Evolutionary conservation across 2,797 vertebrate genomes (phyloP).

Genomic region (Lepilemur ruficaudatus): DNA sequence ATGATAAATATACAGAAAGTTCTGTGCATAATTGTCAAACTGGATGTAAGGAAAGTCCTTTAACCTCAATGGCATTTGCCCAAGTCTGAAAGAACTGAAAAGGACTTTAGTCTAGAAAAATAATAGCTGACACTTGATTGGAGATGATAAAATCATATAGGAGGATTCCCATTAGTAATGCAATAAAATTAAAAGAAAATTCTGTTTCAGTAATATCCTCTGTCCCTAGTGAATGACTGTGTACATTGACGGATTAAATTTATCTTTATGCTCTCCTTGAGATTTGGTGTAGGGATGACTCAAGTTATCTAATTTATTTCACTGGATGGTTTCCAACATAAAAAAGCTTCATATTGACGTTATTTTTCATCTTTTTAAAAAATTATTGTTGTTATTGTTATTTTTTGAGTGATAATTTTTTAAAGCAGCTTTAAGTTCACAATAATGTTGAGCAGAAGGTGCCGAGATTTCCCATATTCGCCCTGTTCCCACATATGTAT

Average conservation of each 20-base stretch:
- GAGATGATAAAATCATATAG: not conserved
- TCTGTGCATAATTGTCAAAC: not conserved
- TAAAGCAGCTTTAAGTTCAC: not conserved
- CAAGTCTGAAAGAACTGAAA: not conserved
- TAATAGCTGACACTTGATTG: conserved; percentile 30
- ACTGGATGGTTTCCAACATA: not conserved
- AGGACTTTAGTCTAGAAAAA: conserved; percentile 24
- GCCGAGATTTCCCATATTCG: not conserved
- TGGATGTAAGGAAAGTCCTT: conserved; percentile 16
- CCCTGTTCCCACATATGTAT: not conserved
- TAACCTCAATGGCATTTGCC: not conserved
- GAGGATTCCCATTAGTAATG: not conserved
- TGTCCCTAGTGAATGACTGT: not conserved
- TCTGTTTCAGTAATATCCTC: conserved; percentile 3
- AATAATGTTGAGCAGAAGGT: not conserved
- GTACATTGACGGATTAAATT: not conserved
- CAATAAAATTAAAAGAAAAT: not conserved
- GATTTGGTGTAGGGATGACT: not conserved
- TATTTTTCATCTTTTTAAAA: not conserved
- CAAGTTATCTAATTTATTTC: conserved; percentile 20
- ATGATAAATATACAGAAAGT: not conserved
- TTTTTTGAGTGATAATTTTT: not conserved
- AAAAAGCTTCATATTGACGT: not conserved
- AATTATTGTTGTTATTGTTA: not conserved
- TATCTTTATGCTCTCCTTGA: not conserved